Conservation (phyloP, 1,140 invertebrate genomes). For the Drosophila kepulauana region DNA sequence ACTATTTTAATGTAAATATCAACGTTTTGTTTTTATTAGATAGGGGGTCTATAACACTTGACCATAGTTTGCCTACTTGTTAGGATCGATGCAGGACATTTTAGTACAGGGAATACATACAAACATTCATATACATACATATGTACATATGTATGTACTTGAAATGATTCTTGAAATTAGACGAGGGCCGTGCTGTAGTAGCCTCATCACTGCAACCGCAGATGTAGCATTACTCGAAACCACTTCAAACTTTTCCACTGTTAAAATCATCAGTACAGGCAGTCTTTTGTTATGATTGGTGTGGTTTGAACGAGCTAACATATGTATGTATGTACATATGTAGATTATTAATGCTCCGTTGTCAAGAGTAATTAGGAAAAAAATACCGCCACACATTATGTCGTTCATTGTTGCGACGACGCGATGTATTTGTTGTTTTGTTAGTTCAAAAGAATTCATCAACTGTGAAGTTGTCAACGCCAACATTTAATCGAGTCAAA, state of each 20-base stretch:
- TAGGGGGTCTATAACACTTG: too few relatives aligned
- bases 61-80: too few relatives aligned
- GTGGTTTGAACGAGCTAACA: slow-evolving; percentile 10
- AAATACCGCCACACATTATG: slow-evolving; percentile 63
- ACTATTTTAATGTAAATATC: too few relatives aligned
- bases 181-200: too few relatives aligned
- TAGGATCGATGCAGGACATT: too few relatives aligned
- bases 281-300: slow-evolving; percentile 28
- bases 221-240: slow-evolving; percentile 44
- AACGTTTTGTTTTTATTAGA: too few relatives aligned
- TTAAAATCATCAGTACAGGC: slow-evolving; percentile 68
- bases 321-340: slow-evolving; percentile 45
- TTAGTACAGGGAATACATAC: too few relatives aligned
- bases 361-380: slow-evolving; percentile 53
- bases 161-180: too few relatives aligned
- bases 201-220: too few relatives aligned
- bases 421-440: slow-evolving; percentile 4
- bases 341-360: not conserved
- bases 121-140: too few relatives aligned
- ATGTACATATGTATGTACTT: too few relatives aligned
- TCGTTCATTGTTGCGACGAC: slow-evolving; percentile 21
- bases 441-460: slow-evolving; percentile 63
- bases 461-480: slow-evolving; percentile 67
- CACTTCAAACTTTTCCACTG: slow-evolving; percentile 75
- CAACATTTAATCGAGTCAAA: slow-evolving; percentile 64